Conservation (phyloP, 2,888 invertebrate genomes). For the Corythucha ciliata region DNA sequence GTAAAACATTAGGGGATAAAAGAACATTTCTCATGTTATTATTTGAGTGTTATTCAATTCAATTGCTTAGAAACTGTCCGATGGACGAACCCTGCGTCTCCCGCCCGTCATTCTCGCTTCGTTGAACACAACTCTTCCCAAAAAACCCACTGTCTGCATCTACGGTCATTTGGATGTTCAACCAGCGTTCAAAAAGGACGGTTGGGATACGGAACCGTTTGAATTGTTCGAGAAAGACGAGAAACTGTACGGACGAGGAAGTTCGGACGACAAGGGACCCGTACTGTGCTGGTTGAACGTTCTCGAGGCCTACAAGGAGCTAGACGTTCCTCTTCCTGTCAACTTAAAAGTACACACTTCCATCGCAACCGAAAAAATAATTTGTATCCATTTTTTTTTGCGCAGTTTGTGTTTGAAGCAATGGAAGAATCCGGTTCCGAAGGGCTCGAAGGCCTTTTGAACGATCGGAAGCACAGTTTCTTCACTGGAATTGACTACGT, state of each 20-base stretch:
- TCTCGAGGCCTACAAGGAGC: slow-evolving; percentile 73
- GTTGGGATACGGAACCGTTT: slow-evolving; percentile 95
- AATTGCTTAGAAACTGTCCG: slow-evolving; percentile 44
- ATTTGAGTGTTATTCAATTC: neutral
- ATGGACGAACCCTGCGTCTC: slow-evolving; percentile 62
- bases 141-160: slow-evolving; percentile 85
- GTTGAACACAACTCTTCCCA: slow-evolving; percentile 59
- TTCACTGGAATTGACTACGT: slow-evolving; percentile 80
- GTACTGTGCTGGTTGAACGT: slow-evolving; percentile 94
- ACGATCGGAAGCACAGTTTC: slow-evolving; percentile 62
- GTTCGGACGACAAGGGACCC: slow-evolving; percentile 90
- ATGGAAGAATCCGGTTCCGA: slow-evolving; percentile 98
- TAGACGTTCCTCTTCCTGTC: slow-evolving; percentile 54
- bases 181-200: slow-evolving; percentile 84
- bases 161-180: slow-evolving; percentile 99
- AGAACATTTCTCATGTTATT: neutral
- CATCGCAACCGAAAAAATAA: neutral
- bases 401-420: slow-evolving; percentile 84
- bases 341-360: slow-evolving; percentile 40
- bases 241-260: slow-evolving; percentile 83
- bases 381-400: slow-evolving; percentile 19
- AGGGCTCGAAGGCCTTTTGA: slow-evolving; percentile 81
- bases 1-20: slow-evolving; percentile 30
- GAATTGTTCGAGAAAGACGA: slow-evolving; percentile 75
- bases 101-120: slow-evolving; percentile 77